Base-by-base conservation (phyloP, 2,888 invertebrate genomes). In the Pollenia griseotomentosa region DNA sequence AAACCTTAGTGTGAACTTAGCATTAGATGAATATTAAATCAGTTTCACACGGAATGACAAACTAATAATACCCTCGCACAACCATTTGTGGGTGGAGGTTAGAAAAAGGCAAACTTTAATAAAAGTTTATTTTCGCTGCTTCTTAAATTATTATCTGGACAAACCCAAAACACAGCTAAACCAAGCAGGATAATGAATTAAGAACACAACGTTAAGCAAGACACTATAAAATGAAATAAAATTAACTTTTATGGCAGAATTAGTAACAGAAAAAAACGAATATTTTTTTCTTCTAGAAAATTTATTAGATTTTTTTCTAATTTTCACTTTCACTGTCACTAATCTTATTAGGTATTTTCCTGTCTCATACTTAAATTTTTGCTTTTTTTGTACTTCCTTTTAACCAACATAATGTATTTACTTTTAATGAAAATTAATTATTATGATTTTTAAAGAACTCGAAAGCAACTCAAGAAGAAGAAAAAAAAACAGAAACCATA, bases 221-320 rank as follows among this genome's bases (percentile, higher is more conserved):
- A 55, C 55, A 19, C 19, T 19, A 19, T 55, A 55, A 33, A 33
- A 33, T 33, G 33, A 33, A 33, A 33, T 33, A 19, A 55, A 55
- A 19, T 55, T 55, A 53, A 53, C 51, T 53, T n/a, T 14, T n/a
- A 16, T n/a, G 10, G 2, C 53, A 7, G 53, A n/a, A 53, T 14
- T n/a, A 53, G n/a, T 16, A 53, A 2, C 19, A 19, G 7, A 55
- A 23, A 57, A 9, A 57, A 1, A 57, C 11, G n/a, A 23, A 23
- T 57, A 57, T 57, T 23, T 57, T 55, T 57, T 9, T 11, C 11
- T 57, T 10, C 19, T 16, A 11, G 40, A 65, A 63, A 19, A 68
- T 68, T 68, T 51, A 48, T 51, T 48, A 68, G 48, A 51, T 68
- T 68, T 51, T 68, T 51, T 46, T 12, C n/a, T 44, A 19, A 14